Percentiles rank a stretch among this genome's conserved stretches.
Evolutionary conservation across 2,113 vertebrate genomes (phyloP).

Genomic region (Chrysemys picta): DNA sequence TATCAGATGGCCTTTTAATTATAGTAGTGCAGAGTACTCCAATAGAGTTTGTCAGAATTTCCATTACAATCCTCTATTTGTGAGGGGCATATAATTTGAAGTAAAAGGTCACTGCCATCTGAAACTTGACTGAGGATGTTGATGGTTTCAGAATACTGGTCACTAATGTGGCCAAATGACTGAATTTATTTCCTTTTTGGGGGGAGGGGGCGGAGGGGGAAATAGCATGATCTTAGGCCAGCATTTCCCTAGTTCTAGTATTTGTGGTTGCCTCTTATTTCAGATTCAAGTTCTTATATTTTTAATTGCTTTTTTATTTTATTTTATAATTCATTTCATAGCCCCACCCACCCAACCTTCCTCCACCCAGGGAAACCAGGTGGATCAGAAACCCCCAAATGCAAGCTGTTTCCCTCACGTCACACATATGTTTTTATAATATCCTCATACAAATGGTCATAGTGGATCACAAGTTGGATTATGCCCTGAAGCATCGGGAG

Average conservation of each 20-base stretch:
- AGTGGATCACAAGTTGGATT: conserved; percentile 40
- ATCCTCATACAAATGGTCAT: conserved; percentile 48
- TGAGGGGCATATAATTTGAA: background rate
- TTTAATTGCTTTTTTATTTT: background rate
- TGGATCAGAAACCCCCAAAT: conserved; percentile 17
- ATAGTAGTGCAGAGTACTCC: background rate
- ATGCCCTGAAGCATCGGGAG: conserved; percentile 36
- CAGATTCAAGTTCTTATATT: background rate
- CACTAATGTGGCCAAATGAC: background rate
- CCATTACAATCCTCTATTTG: background rate
- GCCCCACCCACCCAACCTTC: conserved; percentile 10
- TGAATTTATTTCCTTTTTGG: background rate
- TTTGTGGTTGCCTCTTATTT: background rate
- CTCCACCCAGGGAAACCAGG: conserved; percentile 32
- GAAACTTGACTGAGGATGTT: background rate
- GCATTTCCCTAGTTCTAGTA: background rate
- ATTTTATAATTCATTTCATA: background rate
- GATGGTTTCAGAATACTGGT: background rate
- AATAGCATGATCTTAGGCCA: background rate
- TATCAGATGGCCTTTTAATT: background rate
- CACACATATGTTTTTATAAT: background rate
- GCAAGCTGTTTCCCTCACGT: background rate
- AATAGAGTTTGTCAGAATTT: background rate
- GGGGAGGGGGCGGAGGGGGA: too few relatives aligned
- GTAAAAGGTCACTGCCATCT: background rate